Evolutionary conservation across 2,797 vertebrate species (phyloP).

Genomic region (Spondyliosoma cantharus): DNA sequence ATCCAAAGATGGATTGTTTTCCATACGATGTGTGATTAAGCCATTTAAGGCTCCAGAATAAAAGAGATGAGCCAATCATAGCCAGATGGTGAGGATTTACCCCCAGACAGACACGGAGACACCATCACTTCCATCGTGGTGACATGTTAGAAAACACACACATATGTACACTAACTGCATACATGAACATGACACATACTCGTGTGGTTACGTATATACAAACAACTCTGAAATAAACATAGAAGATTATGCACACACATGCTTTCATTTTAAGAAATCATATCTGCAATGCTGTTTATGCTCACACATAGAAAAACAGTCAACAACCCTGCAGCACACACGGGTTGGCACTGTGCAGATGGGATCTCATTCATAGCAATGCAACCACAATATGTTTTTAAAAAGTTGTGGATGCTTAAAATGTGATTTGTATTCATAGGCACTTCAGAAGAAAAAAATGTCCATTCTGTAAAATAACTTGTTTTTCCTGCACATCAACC

Average conservation of each 20-base stretch:
- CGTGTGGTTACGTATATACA: slow-evolving; percentile 46
- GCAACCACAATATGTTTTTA: slow-evolving; percentile 1
- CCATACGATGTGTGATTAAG: slow-evolving; percentile 82
- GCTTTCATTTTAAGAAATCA: slow-evolving; percentile 52
- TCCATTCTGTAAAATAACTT: background rate
- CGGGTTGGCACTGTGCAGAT: slow-evolving; percentile 30
- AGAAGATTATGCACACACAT: slow-evolving; percentile 42
- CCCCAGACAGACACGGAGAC: slow-evolving; percentile 63
- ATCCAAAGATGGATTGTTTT: slow-evolving; percentile 85
- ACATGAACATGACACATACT: slow-evolving; percentile 41
- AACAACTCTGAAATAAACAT: slow-evolving; percentile 34
- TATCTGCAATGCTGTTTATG: slow-evolving; percentile 51
- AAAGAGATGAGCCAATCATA: slow-evolving; percentile 79
- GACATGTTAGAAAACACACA: slow-evolving; percentile 50
- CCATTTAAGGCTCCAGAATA: slow-evolving; percentile 79
- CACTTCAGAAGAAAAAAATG: background rate
- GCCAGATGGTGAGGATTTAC: slow-evolving; percentile 83
- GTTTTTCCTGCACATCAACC: too few relatives aligned
- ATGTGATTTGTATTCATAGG: slow-evolving; percentile 10
- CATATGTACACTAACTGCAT: slow-evolving; percentile 32
- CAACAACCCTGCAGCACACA: slow-evolving; percentile 51
- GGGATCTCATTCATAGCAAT: slow-evolving; percentile 21
- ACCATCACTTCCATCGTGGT: slow-evolving; percentile 59
- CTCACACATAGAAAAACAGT: slow-evolving; percentile 36
- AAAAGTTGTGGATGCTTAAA: background rate